Base-by-base conservation (phyloP, 2,888 invertebrate species). In the Pterobdella sp. region DNA sequence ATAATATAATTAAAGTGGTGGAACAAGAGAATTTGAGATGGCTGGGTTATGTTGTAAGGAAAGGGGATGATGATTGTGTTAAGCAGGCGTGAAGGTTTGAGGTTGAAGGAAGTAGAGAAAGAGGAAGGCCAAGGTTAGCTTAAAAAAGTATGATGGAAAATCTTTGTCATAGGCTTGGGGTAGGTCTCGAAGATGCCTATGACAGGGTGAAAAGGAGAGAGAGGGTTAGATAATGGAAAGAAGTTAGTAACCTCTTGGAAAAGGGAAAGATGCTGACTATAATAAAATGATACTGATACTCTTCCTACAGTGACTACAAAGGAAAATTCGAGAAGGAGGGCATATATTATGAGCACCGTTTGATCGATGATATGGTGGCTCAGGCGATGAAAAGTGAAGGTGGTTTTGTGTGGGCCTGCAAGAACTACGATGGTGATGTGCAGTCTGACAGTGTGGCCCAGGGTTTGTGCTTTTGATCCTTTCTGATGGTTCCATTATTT, bases 311-410 rank as follows among this genome's bases (percentile, higher is more conserved):
- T 74, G 88, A 94, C 70, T 98, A 96, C 85, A 94, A 91, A 84
- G 74, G 86, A 0, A 84, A 90, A 79, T 98, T 86, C 83, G 95
- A 96, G 83, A 90, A 89, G 0, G 88, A 89, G 76, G 89, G 89
- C 2, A 90, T 97, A 79, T 96, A 95, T 94, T 98, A 98, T 82
- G 97, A 98, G 84, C 97, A 98, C 84, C 89, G 97, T 75, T 86
- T 98, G 72, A 98, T 98, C 81, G 97, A 98, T 83, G 97, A 98
- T 81, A 97, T 97, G 97, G 96, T 97, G 22, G 97, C 97, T 1
- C 94, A 95, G 81, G 90, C 91, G 42, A 92, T 97, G 92, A 97
- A 97, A 84, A 92, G 93, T 0, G 93, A 94, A 80, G 98, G 98
- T 78, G 97, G 97, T 63, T 98, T 97, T 84, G 95, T 98, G 0